Percentiles rank a stretch among this genome's conserved stretches.
These are phyloP conservation scores for Melipona bicolor DNA, from an alignment of 2,888 invertebrate species.

Conservation along the genomic window DNA sequence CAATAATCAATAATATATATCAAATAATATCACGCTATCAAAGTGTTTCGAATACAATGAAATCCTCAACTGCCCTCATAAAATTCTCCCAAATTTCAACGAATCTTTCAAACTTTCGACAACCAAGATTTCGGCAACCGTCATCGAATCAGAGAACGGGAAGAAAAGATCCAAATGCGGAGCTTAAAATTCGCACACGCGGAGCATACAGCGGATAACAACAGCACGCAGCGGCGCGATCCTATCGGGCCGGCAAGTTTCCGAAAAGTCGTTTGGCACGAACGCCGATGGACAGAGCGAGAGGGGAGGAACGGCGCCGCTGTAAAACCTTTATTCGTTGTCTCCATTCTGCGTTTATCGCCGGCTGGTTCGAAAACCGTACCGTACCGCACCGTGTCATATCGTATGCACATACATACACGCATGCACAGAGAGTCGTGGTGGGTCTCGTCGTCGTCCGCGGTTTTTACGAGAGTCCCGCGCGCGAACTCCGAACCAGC, in stretches of 20 bases:
- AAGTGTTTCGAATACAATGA: too few relatives aligned
- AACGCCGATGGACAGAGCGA: background rate
- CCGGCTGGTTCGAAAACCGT: background rate
- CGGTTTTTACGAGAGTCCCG: constrained; percentile 16
- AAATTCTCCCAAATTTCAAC: too few relatives aligned
- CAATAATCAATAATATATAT: too few relatives aligned
- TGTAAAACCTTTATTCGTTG: constrained; percentile 13
- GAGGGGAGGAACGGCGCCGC: background rate
- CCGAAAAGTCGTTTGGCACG: constrained; percentile 4
- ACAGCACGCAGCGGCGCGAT: background rate
- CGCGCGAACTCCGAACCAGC: constrained; percentile 9
- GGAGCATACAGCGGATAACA: background rate
- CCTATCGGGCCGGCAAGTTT: background rate
- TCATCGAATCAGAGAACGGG: background rate
- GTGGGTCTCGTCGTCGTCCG: background rate
- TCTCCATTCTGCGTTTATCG: constrained; percentile 4
- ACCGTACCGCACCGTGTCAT: background rate
- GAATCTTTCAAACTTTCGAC: too few relatives aligned
- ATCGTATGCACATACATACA: too few relatives aligned
- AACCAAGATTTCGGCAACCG: too few relatives aligned
- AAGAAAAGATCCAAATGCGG: background rate
- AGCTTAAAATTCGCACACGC: too few relatives aligned
- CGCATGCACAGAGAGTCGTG: too few relatives aligned
- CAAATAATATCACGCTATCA: too few relatives aligned
- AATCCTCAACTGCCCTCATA: too few relatives aligned